phyloP scores from a whole-genome alignment of 2,113 vertebrate genomes.

The Microtus pennsylvanicus region DNA sequence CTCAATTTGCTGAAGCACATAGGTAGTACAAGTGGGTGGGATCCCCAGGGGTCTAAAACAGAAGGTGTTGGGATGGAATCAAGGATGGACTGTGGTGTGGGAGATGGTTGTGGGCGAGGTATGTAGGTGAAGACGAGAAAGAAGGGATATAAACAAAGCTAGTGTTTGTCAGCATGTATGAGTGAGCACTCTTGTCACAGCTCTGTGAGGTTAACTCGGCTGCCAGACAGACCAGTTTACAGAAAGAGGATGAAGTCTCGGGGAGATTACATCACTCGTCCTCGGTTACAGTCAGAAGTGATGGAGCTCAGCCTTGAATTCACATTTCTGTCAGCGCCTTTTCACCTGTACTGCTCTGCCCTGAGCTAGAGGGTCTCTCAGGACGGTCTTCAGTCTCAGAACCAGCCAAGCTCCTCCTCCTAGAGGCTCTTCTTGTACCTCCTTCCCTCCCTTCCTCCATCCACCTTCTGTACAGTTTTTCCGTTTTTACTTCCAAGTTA shows the following conservation, averaged over 20 bases:
- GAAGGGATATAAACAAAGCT: neutral
- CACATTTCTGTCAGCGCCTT: neutral
- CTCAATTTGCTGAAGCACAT: slow-evolving; percentile 19
- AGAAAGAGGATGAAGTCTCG: slow-evolving; percentile 37
- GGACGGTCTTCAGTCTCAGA: slow-evolving; percentile 12
- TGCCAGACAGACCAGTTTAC: neutral
- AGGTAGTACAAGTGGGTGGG: slow-evolving; percentile 43
- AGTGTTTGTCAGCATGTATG: neutral
- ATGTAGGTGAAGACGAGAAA: neutral
- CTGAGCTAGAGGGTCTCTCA: neutral
- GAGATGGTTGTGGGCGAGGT: neutral
- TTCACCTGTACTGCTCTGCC: neutral
- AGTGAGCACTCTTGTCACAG: neutral
- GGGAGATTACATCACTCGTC: neutral
- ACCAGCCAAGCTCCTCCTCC: neutral
- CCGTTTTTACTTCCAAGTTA: slow-evolving; percentile 17
- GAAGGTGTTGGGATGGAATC: slow-evolving; percentile 19
- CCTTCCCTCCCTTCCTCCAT: neutral
- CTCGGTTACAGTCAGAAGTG: neutral
- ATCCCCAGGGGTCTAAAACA: neutral
- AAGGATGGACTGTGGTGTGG: neutral
- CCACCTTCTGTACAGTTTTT: neutral
- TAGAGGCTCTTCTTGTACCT: neutral
- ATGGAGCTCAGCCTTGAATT: slow-evolving; percentile 15
- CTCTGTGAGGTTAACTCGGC: neutral